These are phyloP conservation scores for Potamilus streckersoni DNA, from an alignment of 1,140 invertebrate genomes.

Conservation along the genomic window DNA sequence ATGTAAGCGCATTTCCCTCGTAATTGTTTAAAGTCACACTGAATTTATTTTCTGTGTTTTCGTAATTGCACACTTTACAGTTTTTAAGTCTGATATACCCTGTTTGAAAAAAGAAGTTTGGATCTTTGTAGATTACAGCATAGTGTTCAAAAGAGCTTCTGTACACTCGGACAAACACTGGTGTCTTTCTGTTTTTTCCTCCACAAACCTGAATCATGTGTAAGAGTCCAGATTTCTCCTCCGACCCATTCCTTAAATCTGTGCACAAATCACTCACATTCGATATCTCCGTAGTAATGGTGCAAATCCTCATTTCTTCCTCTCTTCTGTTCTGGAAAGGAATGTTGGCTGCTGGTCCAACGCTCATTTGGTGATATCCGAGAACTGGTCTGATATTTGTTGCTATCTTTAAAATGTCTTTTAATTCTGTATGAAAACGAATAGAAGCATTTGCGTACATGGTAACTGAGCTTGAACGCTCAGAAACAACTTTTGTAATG, in stretches of 20 bases:
- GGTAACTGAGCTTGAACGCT: too few species aligned
- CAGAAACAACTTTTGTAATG: too few species aligned
- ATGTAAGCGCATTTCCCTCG: slow-evolving; percentile 31
- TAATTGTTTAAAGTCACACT: slow-evolving; percentile 31
- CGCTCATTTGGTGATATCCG: too few species aligned
- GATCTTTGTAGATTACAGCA: slow-evolving; percentile 31
- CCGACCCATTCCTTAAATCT: slow-evolving; percentile 12
- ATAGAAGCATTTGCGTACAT: too few species aligned
- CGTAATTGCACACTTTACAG: slow-evolving; percentile 18
- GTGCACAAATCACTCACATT: too few species aligned
- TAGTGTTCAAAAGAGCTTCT: slow-evolving; percentile 37
- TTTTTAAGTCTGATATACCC: slow-evolving; percentile 37
- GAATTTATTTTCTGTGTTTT: slow-evolving; percentile 16
- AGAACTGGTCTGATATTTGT: too few species aligned
- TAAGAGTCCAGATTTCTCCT: slow-evolving; percentile 29
- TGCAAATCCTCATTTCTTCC: too few species aligned
- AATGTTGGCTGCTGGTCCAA: too few species aligned
- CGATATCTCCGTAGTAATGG: too few species aligned
- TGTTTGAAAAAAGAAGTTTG: slow-evolving; percentile 20
- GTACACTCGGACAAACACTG: slow-evolving; percentile 36
- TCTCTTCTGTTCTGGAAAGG: too few species aligned
- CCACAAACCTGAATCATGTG: slow-evolving; percentile 19
- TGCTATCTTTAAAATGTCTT: too few species aligned
- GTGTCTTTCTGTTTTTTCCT: slow-evolving; percentile 18
- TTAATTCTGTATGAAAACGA: too few species aligned